Evolutionary conservation across 1,140 invertebrate species (phyloP), one percentile per base, ranked within the genome.

Genomic region (Drosophila nannoptera): DNA sequence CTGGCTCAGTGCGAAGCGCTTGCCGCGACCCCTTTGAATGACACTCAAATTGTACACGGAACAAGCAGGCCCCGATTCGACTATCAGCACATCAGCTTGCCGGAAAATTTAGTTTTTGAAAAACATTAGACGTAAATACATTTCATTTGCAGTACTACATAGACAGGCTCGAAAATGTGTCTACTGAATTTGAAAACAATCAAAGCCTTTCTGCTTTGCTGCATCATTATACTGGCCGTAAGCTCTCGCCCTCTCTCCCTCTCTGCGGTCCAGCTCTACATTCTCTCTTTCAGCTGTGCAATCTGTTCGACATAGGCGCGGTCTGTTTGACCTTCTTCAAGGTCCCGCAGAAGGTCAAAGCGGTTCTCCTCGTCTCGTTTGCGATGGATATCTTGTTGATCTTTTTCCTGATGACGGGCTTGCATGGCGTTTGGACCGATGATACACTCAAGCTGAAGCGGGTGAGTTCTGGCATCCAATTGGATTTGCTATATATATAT

Each of bases 301-400:
- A 63, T 32, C 22, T 35, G 5, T 0, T 32, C 9, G 59, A 58
- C 14, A 40, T 59, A 3, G 16, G 11, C 6, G 5, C 36, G 9
- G 12, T 60, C 7, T 9, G 58, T 3, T 16, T 36, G 12, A 49
- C 16, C 9, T 7, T 69, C 0, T 14, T 16, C 9, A 11, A 54
- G 9, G 35, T 14, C 0, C 12, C 32, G 2, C 3, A 16, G 0
- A 42, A 49, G 4, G 9, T 64, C 4, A 50, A 29, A 7, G n/a
- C 53, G 2, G 45, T 29, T 12, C 6, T 73, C 7, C 7, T 29
- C 4, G 2, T 29, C 32, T 69, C 66, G 4, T 22, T 69, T 4
- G 49, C 40, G 11, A 16, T 73, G 22, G 55, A 54, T 22, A 14
- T 33, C 16, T 6, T 69, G 6, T 32, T 69, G 2, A 49, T 46